Percentiles rank a stretch among this genome's conserved stretches.
These are phyloP conservation scores for Sthenelais limicola DNA, from an alignment of 2,888 invertebrate species.

Conservation along the genomic window DNA sequence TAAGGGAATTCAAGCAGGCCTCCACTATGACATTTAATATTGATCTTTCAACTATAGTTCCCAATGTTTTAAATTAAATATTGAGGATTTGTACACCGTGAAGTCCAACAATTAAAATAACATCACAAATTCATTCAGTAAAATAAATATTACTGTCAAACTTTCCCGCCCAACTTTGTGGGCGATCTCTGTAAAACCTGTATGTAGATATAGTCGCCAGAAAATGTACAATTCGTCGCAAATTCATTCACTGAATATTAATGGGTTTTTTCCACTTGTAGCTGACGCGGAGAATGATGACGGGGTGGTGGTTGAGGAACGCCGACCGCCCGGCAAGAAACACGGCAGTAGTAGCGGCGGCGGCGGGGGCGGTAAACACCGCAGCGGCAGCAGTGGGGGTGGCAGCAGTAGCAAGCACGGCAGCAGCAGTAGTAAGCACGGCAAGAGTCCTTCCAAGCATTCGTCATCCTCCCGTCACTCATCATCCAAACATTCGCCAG, in stretches of 20 bases:
- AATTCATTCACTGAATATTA: neutral
- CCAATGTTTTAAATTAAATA: too few species aligned
- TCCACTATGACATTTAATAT: too few species aligned
- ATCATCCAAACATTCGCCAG: slow-evolving; percentile 22
- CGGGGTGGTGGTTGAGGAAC: neutral
- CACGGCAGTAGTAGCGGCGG: too few species aligned
- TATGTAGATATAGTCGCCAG: neutral
- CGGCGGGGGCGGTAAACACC: neutral
- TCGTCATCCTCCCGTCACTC: slow-evolving; percentile 8
- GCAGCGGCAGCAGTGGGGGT: neutral
- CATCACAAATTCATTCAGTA: too few species aligned
- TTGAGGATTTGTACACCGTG: too few species aligned
- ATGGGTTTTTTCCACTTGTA: neutral
- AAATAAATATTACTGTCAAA: too few species aligned
- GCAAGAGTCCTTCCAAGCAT: slow-evolving; percentile 2
- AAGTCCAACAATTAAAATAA: too few species aligned
- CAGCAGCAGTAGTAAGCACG: neutral
- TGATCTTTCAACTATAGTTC: too few species aligned
- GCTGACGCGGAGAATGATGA: slow-evolving; percentile 27
- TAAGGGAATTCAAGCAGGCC: too few species aligned
- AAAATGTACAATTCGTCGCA: too few species aligned
- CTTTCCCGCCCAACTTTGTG: neutral
- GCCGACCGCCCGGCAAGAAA: neutral
- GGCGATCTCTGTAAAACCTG: neutral
- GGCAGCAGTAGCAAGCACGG: neutral